phyloP scores from a whole-genome alignment of 2,113 vertebrate species.

The Anser cygnoides region DNA sequence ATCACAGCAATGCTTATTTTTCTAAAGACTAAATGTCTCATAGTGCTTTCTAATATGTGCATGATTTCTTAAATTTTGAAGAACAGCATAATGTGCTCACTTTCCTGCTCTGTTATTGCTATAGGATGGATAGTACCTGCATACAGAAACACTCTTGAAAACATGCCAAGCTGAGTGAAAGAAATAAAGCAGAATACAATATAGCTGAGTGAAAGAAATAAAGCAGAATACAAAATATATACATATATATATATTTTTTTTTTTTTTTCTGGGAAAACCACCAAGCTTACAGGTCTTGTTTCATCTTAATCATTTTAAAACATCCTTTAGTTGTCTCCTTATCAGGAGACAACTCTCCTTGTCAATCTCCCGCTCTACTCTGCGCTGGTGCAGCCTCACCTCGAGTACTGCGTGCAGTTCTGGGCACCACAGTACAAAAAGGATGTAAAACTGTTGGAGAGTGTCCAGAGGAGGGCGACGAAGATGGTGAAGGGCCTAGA shows the following conservation, averaged over 20 bases:
- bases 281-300: background rate
- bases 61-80: background rate
- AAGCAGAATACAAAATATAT: background rate
- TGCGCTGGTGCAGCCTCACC: too few relatives aligned
- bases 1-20: background rate
- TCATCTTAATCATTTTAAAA: too few relatives aligned
- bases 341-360: too few relatives aligned
- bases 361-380: too few relatives aligned
- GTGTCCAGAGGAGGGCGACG: too few relatives aligned
- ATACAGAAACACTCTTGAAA: background rate
- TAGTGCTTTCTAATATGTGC: background rate
- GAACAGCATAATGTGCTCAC: background rate
- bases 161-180: background rate
- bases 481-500: too few relatives aligned
- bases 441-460: too few relatives aligned
- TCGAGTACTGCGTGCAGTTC: too few relatives aligned
- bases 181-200: background rate
- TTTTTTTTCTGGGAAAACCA: background rate
- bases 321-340: too few relatives aligned
- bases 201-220: too few relatives aligned
- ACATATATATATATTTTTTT: too few relatives aligned
- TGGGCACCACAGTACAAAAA: too few relatives aligned
- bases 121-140: background rate
- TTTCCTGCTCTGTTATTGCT: background rate
- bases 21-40: background rate